Conservation (phyloP, 2,888 invertebrate genomes). For the Papilio demoleus region DNA sequence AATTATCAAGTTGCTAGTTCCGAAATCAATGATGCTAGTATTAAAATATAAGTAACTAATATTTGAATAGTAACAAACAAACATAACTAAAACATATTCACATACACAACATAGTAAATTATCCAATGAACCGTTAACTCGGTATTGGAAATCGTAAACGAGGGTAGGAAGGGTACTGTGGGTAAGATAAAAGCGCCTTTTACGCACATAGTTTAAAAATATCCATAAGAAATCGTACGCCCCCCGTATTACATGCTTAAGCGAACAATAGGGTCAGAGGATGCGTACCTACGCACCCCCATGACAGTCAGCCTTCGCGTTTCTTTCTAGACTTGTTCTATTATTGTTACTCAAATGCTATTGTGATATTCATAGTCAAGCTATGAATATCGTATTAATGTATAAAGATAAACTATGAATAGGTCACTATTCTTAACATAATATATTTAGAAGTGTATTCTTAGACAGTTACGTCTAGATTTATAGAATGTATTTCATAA, state of each 20-base stretch:
- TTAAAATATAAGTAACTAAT: neutral
- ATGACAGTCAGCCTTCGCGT: slow-evolving; percentile 45
- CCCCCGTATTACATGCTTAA: slow-evolving; percentile 50
- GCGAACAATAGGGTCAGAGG: slow-evolving; percentile 51
- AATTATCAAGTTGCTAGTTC: too few relatives aligned
- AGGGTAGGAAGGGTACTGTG: slow-evolving; percentile 27
- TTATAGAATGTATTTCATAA: neutral
- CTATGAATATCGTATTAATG: neutral
- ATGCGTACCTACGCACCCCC: slow-evolving; percentile 47
- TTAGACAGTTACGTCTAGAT: neutral
- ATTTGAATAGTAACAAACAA: neutral
- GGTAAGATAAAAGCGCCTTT: slow-evolving; percentile 34
- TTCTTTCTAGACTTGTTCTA: slow-evolving; percentile 32
- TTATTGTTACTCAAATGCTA: slow-evolving; percentile 4
- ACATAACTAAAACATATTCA: neutral
- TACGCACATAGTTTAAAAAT: slow-evolving; percentile 44
- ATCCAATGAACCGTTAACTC: slow-evolving; percentile 23
- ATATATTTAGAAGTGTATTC: neutral
- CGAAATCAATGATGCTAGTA: too few relatives aligned
- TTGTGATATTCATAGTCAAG: neutral
- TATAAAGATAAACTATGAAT: neutral
- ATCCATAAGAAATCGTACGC: slow-evolving; percentile 41
- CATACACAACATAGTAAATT: neutral
- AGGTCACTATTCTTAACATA: neutral
- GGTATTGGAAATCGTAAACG: slow-evolving; percentile 26